Evolutionary conservation across 2,888 invertebrate species (phyloP).

Genomic region (Plebejus anna): DNA sequence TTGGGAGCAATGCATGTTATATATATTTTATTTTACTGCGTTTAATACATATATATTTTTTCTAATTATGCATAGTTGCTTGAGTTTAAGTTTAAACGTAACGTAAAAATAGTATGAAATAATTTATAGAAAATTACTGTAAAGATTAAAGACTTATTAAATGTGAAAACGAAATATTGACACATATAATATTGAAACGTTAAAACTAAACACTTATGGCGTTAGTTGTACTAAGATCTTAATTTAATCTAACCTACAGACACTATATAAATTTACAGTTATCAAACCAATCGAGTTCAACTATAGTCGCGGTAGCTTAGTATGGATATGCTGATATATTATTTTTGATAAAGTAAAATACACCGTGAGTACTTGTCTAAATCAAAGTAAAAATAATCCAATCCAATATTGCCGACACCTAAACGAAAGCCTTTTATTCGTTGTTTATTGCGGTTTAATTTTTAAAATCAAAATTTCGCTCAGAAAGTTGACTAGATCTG

Average conservation of each 20-base stretch:
- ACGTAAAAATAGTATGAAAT: not conserved
- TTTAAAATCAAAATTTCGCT: too few species aligned
- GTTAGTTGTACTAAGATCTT: constrained; percentile 39
- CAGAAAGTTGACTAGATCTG: too few species aligned
- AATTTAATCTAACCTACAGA: constrained; percentile 52
- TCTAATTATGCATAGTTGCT: too few species aligned
- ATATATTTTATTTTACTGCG: too few species aligned
- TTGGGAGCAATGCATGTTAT: too few species aligned
- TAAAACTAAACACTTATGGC: constrained; percentile 30
- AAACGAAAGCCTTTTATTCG: too few species aligned
- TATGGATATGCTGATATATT: constrained; percentile 43
- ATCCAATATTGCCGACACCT: too few species aligned
- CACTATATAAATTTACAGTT: constrained; percentile 51
- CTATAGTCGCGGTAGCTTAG: constrained; percentile 42
- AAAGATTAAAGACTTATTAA: not conserved
- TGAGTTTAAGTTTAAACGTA: not conserved
- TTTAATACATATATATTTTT: too few species aligned
- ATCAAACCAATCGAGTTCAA: constrained; percentile 51
- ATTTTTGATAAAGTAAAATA: not conserved
- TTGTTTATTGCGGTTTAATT: too few species aligned
- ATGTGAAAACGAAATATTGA: too few species aligned
- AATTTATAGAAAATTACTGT: not conserved
- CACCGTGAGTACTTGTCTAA: not conserved
- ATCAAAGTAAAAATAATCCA: too few species aligned
- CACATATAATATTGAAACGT: not conserved